Conservation (phyloP, 2,888 invertebrate genomes). For the Metallyticus violacea region DNA sequence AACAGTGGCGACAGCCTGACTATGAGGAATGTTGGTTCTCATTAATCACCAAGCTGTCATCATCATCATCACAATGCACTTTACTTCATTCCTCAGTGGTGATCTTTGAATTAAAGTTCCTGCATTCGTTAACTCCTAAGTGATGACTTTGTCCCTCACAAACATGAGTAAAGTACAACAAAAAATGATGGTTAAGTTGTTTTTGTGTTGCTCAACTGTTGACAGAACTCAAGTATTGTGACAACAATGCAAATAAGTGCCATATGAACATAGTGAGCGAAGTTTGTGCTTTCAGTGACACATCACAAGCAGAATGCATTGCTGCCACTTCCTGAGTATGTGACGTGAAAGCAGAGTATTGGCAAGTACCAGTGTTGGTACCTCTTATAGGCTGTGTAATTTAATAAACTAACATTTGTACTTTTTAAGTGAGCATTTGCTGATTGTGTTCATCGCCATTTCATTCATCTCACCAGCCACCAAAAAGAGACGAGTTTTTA, state of each 20-base stretch:
- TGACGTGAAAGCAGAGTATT: neutral
- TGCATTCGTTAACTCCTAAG: neutral
- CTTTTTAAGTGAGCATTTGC: neutral
- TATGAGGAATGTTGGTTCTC: slow-evolving; percentile 43
- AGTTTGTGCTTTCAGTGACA: neutral
- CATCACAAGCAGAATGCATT: neutral
- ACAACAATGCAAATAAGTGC: neutral
- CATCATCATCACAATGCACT: neutral
- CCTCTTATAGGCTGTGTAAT: neutral
- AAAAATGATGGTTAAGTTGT: neutral
- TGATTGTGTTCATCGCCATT: slow-evolving; percentile 4
- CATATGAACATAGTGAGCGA: neutral
- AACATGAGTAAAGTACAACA: neutral
- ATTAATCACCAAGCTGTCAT: slow-evolving; percentile 35
- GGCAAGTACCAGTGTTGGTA: neutral
- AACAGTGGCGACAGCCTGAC: slow-evolving; percentile 13
- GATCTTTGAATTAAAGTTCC: neutral
- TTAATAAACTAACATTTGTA: neutral
- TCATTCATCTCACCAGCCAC: neutral
- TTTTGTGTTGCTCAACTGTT: neutral
- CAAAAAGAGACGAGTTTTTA: neutral
- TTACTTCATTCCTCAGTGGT: slow-evolving; percentile 36
- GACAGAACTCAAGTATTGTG: neutral
- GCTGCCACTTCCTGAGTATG: neutral
- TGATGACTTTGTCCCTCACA: neutral